These are phyloP conservation scores for Temnopleurus reevesii DNA, from an alignment of 53 echinoderm and acorn worm genomes.

Conservation along the genomic window DNA sequence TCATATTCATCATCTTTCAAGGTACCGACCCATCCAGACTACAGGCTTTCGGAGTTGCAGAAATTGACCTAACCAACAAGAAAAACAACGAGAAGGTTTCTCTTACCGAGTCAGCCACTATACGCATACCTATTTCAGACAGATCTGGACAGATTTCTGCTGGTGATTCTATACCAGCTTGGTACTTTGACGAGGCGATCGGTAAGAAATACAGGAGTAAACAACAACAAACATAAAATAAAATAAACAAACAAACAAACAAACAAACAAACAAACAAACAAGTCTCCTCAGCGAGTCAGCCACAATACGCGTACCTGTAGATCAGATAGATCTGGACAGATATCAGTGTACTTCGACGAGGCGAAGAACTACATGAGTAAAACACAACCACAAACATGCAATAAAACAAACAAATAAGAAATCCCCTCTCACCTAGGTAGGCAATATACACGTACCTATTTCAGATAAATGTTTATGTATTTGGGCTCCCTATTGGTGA, in stretches of 20 bases:
- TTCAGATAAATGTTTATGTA: no score
- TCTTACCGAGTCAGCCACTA: conserved; percentile 44
- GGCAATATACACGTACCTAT: no score
- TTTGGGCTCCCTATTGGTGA: no score
- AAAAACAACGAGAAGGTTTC: background rate
- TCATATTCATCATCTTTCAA: background rate
- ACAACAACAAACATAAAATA: no score
- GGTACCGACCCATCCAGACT: background rate
- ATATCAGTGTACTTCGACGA: conserved; percentile 38
- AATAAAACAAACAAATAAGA: no score
- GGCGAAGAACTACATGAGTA: no score
- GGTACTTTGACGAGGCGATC: conserved; percentile 57
- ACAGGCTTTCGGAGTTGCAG: conserved; percentile 23
- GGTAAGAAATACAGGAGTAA: conserved; percentile 1
- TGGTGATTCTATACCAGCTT: conserved; percentile 13
- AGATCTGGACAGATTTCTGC: background rate
- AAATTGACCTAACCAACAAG: background rate
- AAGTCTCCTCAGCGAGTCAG: conserved; percentile 24
- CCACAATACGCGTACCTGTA: conserved; percentile 46
- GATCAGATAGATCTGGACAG: background rate
- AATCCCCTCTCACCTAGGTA: no score
- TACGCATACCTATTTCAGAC: conserved; percentile 47
- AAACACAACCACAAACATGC: no score
- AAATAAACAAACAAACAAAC: no score
- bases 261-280: background rate